Evolutionary conservation across 2,113 vertebrate genomes (phyloP).

Genomic region (Microtus richardsoni): DNA sequence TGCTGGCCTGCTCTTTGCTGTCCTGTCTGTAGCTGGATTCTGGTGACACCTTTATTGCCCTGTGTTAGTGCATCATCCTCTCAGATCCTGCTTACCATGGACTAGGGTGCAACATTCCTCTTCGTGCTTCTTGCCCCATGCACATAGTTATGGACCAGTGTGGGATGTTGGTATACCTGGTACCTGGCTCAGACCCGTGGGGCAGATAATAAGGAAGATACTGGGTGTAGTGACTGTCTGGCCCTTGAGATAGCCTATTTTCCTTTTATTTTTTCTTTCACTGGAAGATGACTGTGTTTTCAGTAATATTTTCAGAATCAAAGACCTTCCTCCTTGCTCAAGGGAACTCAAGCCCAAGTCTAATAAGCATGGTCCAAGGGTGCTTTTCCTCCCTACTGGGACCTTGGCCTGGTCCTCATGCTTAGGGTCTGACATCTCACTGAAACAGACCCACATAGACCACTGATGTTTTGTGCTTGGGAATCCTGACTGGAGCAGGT

Average conservation of each 20-base stretch:
- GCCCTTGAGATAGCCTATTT: neutral
- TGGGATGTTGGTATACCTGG: neutral
- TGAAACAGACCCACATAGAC: neutral
- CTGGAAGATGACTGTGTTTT: neutral
- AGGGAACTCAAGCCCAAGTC: neutral
- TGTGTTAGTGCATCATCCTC: neutral
- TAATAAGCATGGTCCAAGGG: neutral
- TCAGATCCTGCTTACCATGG: neutral
- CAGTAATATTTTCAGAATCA: neutral
- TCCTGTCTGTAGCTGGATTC: neutral
- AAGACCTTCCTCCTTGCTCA: neutral
- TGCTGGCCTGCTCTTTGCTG: neutral
- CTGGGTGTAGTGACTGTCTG: too few species aligned
- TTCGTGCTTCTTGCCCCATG: neutral
- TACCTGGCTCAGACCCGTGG: neutral
- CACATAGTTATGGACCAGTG: neutral
- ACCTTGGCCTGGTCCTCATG: neutral
- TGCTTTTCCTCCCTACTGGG: neutral
- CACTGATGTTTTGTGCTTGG: neutral
- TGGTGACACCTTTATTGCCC: neutral
- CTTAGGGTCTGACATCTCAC: neutral
- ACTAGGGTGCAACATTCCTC: neutral
- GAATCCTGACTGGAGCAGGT: neutral
- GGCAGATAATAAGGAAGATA: neutral
- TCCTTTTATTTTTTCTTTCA: neutral